phyloP scores from a whole-genome alignment of 2,888 invertebrate genomes.

The Leptinotarsa rubiginosa region DNA sequence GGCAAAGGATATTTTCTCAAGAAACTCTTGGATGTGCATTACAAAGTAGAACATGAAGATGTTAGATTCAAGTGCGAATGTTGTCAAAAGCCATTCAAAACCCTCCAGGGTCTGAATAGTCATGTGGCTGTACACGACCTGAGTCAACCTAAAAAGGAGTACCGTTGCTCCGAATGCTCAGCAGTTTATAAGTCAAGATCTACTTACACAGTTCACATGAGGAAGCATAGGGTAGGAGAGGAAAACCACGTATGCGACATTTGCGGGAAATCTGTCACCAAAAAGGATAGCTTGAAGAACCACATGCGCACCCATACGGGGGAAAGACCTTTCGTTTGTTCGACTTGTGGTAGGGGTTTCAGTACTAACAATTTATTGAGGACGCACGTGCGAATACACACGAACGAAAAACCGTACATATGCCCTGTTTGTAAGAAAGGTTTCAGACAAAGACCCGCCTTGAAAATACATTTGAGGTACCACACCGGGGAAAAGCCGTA shows the following conservation, averaged over 20 bases:
- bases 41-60: constrained; percentile 50
- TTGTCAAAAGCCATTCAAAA: constrained; percentile 52
- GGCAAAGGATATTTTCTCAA: constrained; percentile 49
- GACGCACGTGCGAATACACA: constrained; percentile 48
- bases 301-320: constrained; percentile 55
- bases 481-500: constrained; percentile 68
- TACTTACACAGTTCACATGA: constrained; percentile 48
- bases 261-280: constrained; percentile 51
- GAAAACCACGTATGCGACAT: constrained; percentile 51
- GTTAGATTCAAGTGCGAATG: constrained; percentile 48
- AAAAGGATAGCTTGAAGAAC: constrained; percentile 45
- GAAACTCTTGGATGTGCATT: constrained; percentile 46
- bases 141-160: constrained; percentile 43
- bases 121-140: constrained; percentile 50
- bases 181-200: constrained; percentile 40
- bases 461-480: constrained; percentile 66
- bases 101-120: constrained; percentile 43
- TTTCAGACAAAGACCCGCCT: constrained; percentile 41
- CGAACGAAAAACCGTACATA: constrained; percentile 44
- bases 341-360: constrained; percentile 55
- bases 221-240: constrained; percentile 44
- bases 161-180: constrained; percentile 50
- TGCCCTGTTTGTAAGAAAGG: constrained; percentile 39
- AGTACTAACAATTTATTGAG: constrained; percentile 47
- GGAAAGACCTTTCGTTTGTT: constrained; percentile 56